Conservation (phyloP, 1,140 invertebrate species). For the Yoshiicerus persimilis region DNA sequence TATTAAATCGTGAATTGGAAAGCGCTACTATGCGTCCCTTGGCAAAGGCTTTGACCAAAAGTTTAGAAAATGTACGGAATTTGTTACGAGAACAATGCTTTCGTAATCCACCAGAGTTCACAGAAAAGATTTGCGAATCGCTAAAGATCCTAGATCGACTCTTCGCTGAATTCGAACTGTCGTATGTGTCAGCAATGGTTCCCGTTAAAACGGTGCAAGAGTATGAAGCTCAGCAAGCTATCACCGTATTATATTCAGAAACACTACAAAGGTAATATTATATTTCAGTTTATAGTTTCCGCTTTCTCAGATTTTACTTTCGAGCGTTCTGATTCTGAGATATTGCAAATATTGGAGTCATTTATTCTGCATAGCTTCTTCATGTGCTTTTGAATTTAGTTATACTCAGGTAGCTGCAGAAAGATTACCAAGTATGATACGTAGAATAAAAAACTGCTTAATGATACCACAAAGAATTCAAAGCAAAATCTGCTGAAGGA, state of each 20-base stretch:
- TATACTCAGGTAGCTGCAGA: too few relatives aligned
- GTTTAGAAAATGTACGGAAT: slow-evolving; percentile 86
- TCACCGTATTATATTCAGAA: slow-evolving; percentile 96
- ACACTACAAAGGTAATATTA: slow-evolving; percentile 71
- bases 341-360: too few relatives aligned
- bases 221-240: slow-evolving; percentile 94
- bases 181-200: slow-evolving; percentile 98
- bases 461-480: too few relatives aligned
- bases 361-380: too few relatives aligned
- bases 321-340: not conserved
- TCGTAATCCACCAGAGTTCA: slow-evolving; percentile 58
- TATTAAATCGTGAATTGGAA: slow-evolving; percentile 93
- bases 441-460: too few relatives aligned
- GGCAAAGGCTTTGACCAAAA: slow-evolving; percentile 91
- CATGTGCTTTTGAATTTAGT: too few relatives aligned
- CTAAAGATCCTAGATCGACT: slow-evolving; percentile 90
- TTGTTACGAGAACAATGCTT: slow-evolving; percentile 82
- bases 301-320: not conserved
- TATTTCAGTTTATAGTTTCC: not conserved
- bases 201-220: slow-evolving; percentile 95
- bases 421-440: too few relatives aligned
- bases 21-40: slow-evolving; percentile 94
- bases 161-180: slow-evolving; percentile 96
- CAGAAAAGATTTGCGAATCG: slow-evolving; percentile 82
- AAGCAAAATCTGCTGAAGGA: too few relatives aligned